phyloP scores from a whole-genome alignment of 1,140 invertebrate genomes.

The Hylaeus anthracinus region DNA sequence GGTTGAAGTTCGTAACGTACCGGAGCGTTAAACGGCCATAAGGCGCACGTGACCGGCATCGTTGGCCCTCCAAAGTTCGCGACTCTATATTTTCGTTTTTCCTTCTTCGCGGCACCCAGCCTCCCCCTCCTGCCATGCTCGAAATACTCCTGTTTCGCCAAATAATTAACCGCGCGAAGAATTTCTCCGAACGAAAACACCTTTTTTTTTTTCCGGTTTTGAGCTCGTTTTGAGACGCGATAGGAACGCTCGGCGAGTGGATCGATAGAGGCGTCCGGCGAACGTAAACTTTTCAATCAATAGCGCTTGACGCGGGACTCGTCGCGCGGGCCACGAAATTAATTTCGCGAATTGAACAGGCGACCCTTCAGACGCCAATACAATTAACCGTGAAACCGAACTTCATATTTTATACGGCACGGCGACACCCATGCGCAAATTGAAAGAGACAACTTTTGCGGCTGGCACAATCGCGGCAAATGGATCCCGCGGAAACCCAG shows the following conservation, averaged over 20 bases:
- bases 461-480: constrained; percentile 34
- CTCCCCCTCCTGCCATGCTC: background rate
- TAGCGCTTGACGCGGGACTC: constrained; percentile 3
- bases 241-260: background rate
- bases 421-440: constrained; percentile 20
- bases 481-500: constrained; percentile 25
- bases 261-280: constrained; percentile 19
- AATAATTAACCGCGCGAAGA: constrained; percentile 29
- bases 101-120: background rate
- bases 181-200: background rate
- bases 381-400: constrained; percentile 51
- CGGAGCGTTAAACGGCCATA: constrained; percentile 31
- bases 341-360: constrained; percentile 50
- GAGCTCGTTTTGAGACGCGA: constrained; percentile 15
- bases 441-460: constrained; percentile 49
- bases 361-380: constrained; percentile 49
- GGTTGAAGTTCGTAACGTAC: constrained; percentile 17
- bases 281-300: constrained; percentile 41
- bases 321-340: constrained; percentile 27
- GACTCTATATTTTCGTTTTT: background rate
- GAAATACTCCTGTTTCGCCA: too few relatives aligned
- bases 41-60: constrained; percentile 5
- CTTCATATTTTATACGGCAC: constrained; percentile 44
- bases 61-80: background rate
- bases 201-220: constrained; percentile 6